Conservation (phyloP, 2,888 invertebrate species). For the Anthoptus insignis region DNA sequence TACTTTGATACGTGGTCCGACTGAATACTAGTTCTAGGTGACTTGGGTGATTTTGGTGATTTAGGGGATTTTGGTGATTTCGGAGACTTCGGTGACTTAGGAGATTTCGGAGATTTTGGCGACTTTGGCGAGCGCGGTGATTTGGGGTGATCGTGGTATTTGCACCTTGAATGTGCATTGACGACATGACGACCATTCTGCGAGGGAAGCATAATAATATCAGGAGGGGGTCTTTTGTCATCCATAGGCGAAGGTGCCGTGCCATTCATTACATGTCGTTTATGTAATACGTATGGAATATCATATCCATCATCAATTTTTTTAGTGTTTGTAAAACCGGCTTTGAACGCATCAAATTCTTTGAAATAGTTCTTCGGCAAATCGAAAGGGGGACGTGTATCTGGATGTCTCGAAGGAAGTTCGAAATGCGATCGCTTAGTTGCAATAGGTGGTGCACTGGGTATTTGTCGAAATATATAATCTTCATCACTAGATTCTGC, state of each 20-base stretch:
- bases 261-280: constrained; percentile 95
- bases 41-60: constrained; percentile 86
- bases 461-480: constrained; percentile 92
- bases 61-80: constrained; percentile 87
- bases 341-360: constrained; percentile 88
- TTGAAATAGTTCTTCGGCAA: constrained; percentile 91
- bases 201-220: constrained; percentile 78
- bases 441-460: constrained; percentile 91
- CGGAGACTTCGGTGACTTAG: constrained; percentile 88
- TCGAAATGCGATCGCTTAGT: constrained; percentile 91
- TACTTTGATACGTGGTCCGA: constrained; percentile 79
- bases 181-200: constrained; percentile 80
- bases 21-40: constrained; percentile 77
- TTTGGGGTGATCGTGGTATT: constrained; percentile 83
- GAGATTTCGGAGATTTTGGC: constrained; percentile 89
- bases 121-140: constrained; percentile 84
- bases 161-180: constrained; percentile 79
- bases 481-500: constrained; percentile 96
- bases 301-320: constrained; percentile 88
- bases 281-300: constrained; percentile 95
- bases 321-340: constrained; percentile 81
- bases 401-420: constrained; percentile 85
- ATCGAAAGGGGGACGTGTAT: constrained; percentile 90
- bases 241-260: constrained; percentile 89
- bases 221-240: constrained; percentile 75